Evolutionary conservation across 2,888 invertebrate genomes (phyloP).

Genomic region (Panzeria rudis): DNA sequence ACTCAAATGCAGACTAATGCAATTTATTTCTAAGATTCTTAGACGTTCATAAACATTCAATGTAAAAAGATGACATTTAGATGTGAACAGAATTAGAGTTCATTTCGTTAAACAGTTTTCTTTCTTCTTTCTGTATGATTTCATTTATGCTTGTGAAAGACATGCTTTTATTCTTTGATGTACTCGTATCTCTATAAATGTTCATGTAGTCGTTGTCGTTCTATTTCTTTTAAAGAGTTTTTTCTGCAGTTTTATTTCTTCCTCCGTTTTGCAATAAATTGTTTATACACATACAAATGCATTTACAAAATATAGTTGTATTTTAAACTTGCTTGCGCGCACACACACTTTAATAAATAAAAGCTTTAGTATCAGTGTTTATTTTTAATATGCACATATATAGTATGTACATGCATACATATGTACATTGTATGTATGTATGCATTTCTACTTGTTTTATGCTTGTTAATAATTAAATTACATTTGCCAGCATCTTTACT

Average conservation of each 20-base stretch:
- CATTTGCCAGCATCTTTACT: constrained; percentile 66
- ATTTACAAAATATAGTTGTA: neutral
- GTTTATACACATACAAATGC: constrained; percentile 10
- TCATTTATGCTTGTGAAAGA: constrained; percentile 42
- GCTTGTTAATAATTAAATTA: constrained; percentile 72
- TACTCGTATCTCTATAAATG: constrained; percentile 1
- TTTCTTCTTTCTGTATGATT: constrained; percentile 4
- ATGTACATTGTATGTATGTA: neutral
- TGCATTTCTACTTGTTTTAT: constrained; percentile 58
- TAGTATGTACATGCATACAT: neutral
- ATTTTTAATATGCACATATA: neutral
- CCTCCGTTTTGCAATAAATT: constrained; percentile 20
- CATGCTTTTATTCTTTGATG: constrained; percentile 51
- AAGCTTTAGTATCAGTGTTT: constrained; percentile 21
- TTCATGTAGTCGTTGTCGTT: neutral
- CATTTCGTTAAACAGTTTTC: neutral
- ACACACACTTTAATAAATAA: neutral
- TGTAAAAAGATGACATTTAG: constrained; percentile 58
- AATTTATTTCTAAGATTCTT: constrained; percentile 64
- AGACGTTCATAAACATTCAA: constrained; percentile 54
- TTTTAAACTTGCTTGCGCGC: neutral
- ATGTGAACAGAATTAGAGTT: constrained; percentile 49
- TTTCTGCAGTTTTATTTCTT: neutral
- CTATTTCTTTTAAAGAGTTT: constrained; percentile 10
- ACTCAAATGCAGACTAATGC: constrained; percentile 67